Evolutionary conservation across 2,888 invertebrate species (phyloP).

Genomic region (Dicroscelio sp.): DNA sequence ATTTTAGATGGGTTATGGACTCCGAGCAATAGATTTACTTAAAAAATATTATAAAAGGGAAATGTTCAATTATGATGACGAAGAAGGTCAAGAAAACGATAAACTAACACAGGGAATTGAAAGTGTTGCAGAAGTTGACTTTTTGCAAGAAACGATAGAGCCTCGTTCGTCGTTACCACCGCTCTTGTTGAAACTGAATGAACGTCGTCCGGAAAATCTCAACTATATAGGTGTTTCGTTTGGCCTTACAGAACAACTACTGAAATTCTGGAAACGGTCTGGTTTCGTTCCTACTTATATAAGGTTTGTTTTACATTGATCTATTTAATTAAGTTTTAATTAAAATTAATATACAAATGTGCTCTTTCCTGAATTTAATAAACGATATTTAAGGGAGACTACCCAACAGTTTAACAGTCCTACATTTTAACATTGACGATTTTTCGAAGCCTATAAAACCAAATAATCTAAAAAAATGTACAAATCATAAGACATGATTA

Average conservation of each 20-base stretch:
- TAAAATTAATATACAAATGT: too few relatives aligned
- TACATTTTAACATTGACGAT: too few relatives aligned
- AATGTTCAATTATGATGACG: constrained; percentile 94
- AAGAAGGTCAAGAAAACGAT: constrained; percentile 82
- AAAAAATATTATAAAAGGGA: constrained; percentile 97
- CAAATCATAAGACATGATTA: too few relatives aligned
- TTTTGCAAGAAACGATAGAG: constrained; percentile 94
- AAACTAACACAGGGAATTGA: constrained; percentile 91
- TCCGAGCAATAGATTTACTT: constrained; percentile 96
- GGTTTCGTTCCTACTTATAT: constrained; percentile 97
- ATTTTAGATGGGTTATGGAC: constrained; percentile 98
- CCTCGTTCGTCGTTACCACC: constrained; percentile 97
- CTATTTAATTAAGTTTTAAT: too few relatives aligned
- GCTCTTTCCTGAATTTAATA: too few relatives aligned
- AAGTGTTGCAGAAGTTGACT: constrained; percentile 92
- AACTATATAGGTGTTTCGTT: constrained; percentile 99
- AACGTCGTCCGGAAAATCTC: constrained; percentile 96
- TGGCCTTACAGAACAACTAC: constrained; percentile 96
- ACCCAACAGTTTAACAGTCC: too few relatives aligned
- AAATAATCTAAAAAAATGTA: too few relatives aligned
- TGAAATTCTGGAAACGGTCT: constrained; percentile 97
- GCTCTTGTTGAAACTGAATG: constrained; percentile 96
- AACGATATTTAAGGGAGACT: too few relatives aligned
- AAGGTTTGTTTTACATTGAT: too few relatives aligned
- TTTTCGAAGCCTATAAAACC: too few relatives aligned